These are phyloP conservation scores for Pseudorasbora parva DNA, from an alignment of 2,113 vertebrate species.

Conservation along the genomic window DNA sequence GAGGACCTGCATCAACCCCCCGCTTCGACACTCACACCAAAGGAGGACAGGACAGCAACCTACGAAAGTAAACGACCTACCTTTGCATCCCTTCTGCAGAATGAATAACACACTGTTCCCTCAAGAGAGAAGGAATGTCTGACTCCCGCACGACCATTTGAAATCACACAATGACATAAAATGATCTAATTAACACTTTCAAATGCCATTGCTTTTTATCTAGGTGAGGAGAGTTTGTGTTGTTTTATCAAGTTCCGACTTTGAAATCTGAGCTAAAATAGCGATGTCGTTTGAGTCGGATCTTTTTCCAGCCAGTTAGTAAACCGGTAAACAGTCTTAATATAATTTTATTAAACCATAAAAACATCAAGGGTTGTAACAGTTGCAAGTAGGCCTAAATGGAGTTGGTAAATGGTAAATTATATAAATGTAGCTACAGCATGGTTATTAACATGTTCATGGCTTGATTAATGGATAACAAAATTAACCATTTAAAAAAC, in stretches of 20 bases:
- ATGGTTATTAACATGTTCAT: too few relatives aligned
- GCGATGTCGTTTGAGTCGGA: background rate
- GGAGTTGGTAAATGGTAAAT: background rate
- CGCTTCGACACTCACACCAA: background rate
- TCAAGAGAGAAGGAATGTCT: background rate
- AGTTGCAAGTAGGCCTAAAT: background rate
- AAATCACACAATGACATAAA: background rate
- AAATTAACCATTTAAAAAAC: too few relatives aligned
- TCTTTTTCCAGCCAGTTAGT: background rate
- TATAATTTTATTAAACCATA: too few relatives aligned
- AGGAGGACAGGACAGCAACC: conserved; percentile 3
- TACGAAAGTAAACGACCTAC: conserved; percentile 1
- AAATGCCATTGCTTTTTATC: background rate
- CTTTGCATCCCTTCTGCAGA: background rate
- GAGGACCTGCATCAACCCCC: conserved; percentile 24
- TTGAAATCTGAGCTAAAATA: background rate
- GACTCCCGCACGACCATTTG: background rate
- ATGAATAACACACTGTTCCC: background rate
- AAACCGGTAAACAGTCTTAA: background rate
- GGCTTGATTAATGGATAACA: too few relatives aligned
- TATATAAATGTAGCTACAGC: too few relatives aligned
- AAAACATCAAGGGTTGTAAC: background rate
- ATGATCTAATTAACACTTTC: background rate
- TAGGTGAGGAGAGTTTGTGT: background rate
- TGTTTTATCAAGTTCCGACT: background rate